Conservation (phyloP, 2,113 vertebrate species). For the Meleagris gallopavo region DNA sequence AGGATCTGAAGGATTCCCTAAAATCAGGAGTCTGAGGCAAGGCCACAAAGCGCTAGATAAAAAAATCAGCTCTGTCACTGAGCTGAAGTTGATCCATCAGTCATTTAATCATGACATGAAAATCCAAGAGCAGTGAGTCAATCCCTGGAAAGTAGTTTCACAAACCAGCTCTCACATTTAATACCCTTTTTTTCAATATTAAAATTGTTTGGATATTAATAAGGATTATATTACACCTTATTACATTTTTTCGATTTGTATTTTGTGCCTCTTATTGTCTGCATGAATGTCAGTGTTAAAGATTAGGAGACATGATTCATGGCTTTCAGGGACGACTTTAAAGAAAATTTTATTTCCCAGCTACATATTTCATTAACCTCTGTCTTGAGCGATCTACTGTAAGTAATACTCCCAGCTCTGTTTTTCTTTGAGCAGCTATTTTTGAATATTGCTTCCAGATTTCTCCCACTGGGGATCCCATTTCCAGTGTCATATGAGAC, state of each 20-base stretch:
- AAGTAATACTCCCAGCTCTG: not conserved
- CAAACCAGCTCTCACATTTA: accelerated
- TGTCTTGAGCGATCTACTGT: not conserved
- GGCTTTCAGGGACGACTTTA: not conserved
- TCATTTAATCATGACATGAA: not conserved
- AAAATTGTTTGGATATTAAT: not conserved
- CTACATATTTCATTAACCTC: not conserved
- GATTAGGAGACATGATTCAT: not conserved
- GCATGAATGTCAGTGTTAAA: not conserved
- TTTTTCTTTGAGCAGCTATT: not conserved
- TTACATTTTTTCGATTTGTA: not conserved
- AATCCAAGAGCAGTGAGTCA: not conserved
- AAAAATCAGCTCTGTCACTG: not conserved
- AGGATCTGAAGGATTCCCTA: not conserved
- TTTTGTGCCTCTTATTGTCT: not conserved
- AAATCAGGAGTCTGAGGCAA: not conserved
- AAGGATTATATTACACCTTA: not conserved
- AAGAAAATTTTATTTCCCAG: not conserved
- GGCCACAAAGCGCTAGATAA: not conserved
- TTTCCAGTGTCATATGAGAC: not conserved
- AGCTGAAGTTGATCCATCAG: not conserved
- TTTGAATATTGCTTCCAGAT: not conserved
- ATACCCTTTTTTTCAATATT: not conserved
- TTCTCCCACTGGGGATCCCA: not conserved
- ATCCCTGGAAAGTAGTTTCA: not conserved